Conservation (phyloP, 2,888 invertebrate species). For the Epinotia nisella region DNA sequence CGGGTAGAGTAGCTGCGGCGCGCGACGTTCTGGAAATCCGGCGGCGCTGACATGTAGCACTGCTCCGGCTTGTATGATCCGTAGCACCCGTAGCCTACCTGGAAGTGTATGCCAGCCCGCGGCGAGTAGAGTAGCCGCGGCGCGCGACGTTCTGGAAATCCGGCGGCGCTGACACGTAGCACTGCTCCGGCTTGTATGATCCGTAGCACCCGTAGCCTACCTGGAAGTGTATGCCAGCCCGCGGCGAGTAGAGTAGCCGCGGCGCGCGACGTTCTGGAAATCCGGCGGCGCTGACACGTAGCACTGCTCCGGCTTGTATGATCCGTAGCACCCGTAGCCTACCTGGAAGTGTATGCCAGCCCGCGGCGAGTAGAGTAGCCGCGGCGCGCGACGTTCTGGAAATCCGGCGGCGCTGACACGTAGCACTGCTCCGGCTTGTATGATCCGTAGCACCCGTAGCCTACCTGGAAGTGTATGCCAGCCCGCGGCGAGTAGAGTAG, state of each 20-base stretch:
- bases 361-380: slow-evolving; percentile 50
- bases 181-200: slow-evolving; percentile 62
- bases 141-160: slow-evolving; percentile 83
- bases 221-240: slow-evolving; percentile 80
- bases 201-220: slow-evolving; percentile 63
- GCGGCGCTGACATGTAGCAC: slow-evolving; percentile 80
- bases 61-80: slow-evolving; percentile 47
- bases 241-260: slow-evolving; percentile 52
- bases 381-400: slow-evolving; percentile 78
- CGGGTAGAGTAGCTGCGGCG: slow-evolving; percentile 54
- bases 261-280: slow-evolving; percentile 80
- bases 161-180: slow-evolving; percentile 79
- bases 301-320: slow-evolving; percentile 64
- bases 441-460: slow-evolving; percentile 60
- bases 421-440: slow-evolving; percentile 67
- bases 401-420: slow-evolving; percentile 81
- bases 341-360: slow-evolving; percentile 82
- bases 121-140: too few relatives aligned
- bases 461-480: slow-evolving; percentile 80
- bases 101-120: neutral
- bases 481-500: slow-evolving; percentile 57
- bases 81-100: neutral
- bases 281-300: slow-evolving; percentile 81
- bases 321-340: slow-evolving; percentile 59
- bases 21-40: slow-evolving; percentile 82